These are phyloP conservation scores for Blennius ocellaris DNA, from an alignment of 2,113 vertebrate genomes.

Conservation along the genomic window DNA sequence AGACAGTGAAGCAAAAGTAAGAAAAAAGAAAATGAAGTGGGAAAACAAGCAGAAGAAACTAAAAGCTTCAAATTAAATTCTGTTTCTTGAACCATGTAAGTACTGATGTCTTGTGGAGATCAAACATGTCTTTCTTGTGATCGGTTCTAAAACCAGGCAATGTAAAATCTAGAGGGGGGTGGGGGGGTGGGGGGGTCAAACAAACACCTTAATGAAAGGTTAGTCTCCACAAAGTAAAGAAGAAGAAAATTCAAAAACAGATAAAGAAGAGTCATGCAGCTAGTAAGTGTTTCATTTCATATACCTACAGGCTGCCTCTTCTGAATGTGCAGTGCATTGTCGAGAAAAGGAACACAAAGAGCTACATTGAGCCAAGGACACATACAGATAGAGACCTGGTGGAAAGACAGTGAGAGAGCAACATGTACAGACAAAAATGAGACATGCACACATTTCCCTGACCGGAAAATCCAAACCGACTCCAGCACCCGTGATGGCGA, in stretches of 20 bases:
- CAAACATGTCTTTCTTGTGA: conserved; percentile 44
- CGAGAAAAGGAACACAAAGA: conserved; percentile 81
- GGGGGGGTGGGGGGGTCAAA: too few species aligned
- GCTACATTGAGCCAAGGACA: conserved; percentile 82
- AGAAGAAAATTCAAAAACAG: conserved; percentile 22
- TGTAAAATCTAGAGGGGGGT: conserved; percentile 10
- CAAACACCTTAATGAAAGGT: conserved; percentile 35
- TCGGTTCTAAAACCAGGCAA: conserved; percentile 35
- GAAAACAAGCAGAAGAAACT: conserved; percentile 22
- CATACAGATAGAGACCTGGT: conserved; percentile 69
- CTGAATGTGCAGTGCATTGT: conserved; percentile 79
- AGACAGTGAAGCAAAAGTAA: conserved; percentile 28
- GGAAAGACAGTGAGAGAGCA: conserved; percentile 71
- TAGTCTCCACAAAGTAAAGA: conserved; percentile 40
- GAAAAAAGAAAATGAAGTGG: conserved; percentile 11
- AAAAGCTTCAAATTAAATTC: conserved; percentile 48
- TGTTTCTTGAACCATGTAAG: conserved; percentile 34
- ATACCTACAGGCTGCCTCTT: conserved; percentile 78
- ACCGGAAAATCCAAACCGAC: conserved; percentile 52
- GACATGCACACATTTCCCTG: conserved; percentile 32
- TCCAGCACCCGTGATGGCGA: background rate
- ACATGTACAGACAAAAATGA: conserved; percentile 62
- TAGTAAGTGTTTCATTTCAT: conserved; percentile 52
- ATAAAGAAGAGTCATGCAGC: conserved; percentile 75
- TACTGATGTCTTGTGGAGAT: conserved; percentile 46